phyloP scores from a whole-genome alignment of 2,797 vertebrate species.

The Clarias pachynema region DNA sequence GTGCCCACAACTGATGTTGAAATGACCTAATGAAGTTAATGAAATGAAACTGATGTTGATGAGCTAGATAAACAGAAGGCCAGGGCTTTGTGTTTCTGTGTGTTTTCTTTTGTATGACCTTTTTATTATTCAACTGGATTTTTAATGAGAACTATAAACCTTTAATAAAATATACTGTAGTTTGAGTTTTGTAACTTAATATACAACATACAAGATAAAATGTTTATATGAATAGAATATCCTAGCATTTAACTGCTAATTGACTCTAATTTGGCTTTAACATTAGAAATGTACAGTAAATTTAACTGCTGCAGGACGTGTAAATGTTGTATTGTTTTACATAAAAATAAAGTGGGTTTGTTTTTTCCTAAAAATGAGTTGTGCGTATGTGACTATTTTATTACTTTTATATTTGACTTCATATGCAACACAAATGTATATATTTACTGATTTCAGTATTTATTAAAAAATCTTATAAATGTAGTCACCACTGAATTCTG shows the following conservation, averaged over 20 bases:
- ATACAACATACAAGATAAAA: too few species aligned
- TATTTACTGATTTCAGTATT: background rate
- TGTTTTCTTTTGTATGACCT: conserved; percentile 22
- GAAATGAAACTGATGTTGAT: background rate
- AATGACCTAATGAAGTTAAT: conserved; percentile 26
- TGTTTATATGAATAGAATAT: background rate
- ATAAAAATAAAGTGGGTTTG: background rate
- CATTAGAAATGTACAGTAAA: background rate
- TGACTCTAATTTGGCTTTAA: background rate
- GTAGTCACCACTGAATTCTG: background rate
- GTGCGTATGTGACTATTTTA: background rate
- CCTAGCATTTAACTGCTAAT: background rate
- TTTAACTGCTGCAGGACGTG: background rate
- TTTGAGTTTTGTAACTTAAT: background rate
- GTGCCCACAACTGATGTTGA: conserved; percentile 55
- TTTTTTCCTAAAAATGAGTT: conserved; percentile 7
- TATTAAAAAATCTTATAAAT: background rate
- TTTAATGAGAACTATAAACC: background rate
- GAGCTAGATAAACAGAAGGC: background rate
- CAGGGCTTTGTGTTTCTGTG: background rate
- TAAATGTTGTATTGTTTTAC: background rate
- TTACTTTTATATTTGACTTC: background rate
- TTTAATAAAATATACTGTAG: background rate
- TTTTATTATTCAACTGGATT: background rate
- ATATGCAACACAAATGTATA: background rate